Percentiles rank a stretch among this genome's conserved stretches.
Conservation (phyloP, 2,113 vertebrate species). For the Malurus alboscapulatus region DNA sequence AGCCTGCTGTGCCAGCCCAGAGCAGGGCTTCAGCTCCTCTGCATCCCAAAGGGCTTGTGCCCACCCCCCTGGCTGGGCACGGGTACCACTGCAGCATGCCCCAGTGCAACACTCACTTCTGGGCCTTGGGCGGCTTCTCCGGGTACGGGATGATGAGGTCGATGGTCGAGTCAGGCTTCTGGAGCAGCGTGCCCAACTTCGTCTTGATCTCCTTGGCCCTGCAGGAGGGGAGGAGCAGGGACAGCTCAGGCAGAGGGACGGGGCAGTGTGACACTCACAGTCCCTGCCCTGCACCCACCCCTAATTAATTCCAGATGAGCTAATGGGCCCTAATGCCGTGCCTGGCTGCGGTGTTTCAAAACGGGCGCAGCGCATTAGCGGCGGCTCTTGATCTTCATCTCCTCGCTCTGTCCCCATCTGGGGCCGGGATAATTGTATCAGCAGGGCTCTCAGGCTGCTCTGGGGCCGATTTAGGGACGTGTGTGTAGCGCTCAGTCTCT, state of each 20-base stretch:
- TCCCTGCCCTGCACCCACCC: not conserved
- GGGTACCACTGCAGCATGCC: accelerated
- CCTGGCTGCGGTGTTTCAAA: not conserved
- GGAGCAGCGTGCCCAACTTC: constrained; percentile 91
- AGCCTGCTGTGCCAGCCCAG: not conserved
- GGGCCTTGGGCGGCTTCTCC: constrained; percentile 86
- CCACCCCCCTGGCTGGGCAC: not conserved
- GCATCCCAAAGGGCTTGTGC: not conserved
- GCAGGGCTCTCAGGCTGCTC: not conserved
- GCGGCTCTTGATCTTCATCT: not conserved
- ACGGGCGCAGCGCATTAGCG: accelerated
- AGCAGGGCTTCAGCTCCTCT: not conserved
- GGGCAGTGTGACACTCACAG: not conserved
- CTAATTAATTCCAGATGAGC: not conserved
- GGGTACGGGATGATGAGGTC: constrained; percentile 89
- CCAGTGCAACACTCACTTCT: constrained; percentile 79
- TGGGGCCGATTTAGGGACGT: not conserved
- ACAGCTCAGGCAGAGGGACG: not conserved
- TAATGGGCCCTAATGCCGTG: not conserved
- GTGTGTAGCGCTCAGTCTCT: not conserved
- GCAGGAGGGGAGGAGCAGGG: not conserved
- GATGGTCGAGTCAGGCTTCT: constrained; percentile 88
- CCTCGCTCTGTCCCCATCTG: not conserved
- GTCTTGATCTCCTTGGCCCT: constrained; percentile 97
- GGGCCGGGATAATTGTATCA: not conserved